Conservation (phyloP, 2,888 invertebrate genomes). For the Ormyrus labotus region DNA sequence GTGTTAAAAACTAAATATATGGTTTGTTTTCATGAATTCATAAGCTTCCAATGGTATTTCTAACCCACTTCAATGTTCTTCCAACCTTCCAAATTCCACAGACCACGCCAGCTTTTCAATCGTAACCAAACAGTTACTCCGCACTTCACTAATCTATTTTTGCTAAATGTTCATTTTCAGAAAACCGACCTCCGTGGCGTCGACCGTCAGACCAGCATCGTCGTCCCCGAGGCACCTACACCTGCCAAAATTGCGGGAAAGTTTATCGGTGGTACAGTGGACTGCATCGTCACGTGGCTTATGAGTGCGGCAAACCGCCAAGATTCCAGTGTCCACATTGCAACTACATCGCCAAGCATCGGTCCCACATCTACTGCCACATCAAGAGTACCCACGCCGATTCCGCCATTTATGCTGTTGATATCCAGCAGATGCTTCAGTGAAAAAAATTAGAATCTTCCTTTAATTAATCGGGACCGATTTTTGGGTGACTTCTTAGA, state of each 20-base stretch:
- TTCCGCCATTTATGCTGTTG: constrained; percentile 66
- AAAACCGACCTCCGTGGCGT: not conserved
- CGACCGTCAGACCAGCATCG: not conserved
- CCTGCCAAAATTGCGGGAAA: constrained; percentile 78
- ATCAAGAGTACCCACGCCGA: constrained; percentile 72
- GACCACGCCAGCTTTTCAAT: too few relatives aligned
- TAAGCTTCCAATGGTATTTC: too few relatives aligned
- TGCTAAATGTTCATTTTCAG: constrained; percentile 30
- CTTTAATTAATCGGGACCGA: too few relatives aligned
- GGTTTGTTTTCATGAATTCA: too few relatives aligned
- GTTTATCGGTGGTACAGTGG: constrained; percentile 80
- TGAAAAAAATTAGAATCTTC: not conserved
- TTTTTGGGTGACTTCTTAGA: too few relatives aligned
- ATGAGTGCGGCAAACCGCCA: constrained; percentile 72
- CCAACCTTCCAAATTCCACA: too few relatives aligned
- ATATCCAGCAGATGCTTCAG: constrained; percentile 58
- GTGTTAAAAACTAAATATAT: too few relatives aligned
- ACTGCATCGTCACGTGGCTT: constrained; percentile 76
- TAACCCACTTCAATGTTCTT: too few relatives aligned
- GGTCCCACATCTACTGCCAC: constrained; percentile 78
- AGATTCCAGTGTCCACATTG: constrained; percentile 77
- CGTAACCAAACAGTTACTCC: too few relatives aligned
- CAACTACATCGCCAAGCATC: constrained; percentile 77
- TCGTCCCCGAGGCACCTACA: constrained; percentile 63
- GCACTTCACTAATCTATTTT: not conserved